Evolutionary conservation across 2,797 vertebrate genomes (phyloP), one percentile per base, ranked within the genome.

Genomic region (Tokudaia muenninki): DNA sequence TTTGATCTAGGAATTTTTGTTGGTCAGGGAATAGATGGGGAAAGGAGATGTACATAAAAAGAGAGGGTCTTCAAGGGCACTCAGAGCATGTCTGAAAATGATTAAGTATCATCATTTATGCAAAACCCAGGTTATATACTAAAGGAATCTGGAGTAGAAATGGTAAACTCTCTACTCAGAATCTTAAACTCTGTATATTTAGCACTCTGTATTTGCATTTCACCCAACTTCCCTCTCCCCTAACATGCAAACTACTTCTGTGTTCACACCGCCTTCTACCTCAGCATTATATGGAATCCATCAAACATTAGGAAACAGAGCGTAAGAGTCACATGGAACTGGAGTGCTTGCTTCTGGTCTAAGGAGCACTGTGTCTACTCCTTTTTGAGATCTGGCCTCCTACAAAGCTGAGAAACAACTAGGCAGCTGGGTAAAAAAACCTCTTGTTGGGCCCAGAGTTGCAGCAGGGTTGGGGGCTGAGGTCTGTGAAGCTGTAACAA

Each of bases 51-150:
- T 37, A 34, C 44, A 84, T 24, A 90, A 87, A 82, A 34, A 55
- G 13, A 63, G 31, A 93, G 91, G 55, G 55, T 67, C 61, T 77
- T 67, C 82, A 75, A 90, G 63, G 50, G 41, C 24, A 55, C 26
- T 9, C 91, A 94, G 59, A 59, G 47, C 29, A 72, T 2, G 16
- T 94, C 74, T 94, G 77, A 89, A 96, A 94, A 91, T 41, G 26
- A 3, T 47, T 12, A 79, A n/a, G 52, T 52, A 52, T 24, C 63
- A 93, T 79, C 44, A 47, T n/a, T 89, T 78, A 95, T 47, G 44
- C 12, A 93, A 93, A 96, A 92, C 5, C 52, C 4, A 57, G 37
- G 34, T 10, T 50, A 72, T 50, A 72, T 34, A 52, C 24, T 82
- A 87, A 87, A 72, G 29, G 47, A 94, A 79, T 17, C n/a, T 10